Base-by-base conservation (phyloP, 2,113 vertebrate genomes). In the Pterocles gutturalis region DNA sequence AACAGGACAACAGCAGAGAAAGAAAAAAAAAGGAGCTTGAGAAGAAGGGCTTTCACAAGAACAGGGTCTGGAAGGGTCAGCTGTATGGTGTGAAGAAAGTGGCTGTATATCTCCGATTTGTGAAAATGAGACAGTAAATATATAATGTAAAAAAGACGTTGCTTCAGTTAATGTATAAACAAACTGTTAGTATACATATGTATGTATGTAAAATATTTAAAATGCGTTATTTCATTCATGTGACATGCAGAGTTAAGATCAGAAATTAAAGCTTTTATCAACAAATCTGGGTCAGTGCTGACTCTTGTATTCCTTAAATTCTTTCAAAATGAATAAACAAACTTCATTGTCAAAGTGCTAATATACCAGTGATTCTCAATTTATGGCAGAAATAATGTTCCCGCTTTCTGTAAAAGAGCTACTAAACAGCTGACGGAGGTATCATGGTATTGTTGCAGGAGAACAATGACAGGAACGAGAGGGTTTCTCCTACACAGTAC, bases 231-330 rank as follows among this genome's bases (percentile, higher is more conserved):
- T 94, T 71, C 55, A 70, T 67, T 87, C 45, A 46, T n/a, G 79
- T 2, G 31, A 73, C 28, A 57, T 17, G 36, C 43, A 73, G 17
- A 58, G 36, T 48, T 92, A 86, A 79, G 33, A 92, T 43, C 14
- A 94, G 62, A 90, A 95, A 82, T n/a, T 17, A 91, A 93, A 79
- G 33, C 24, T 69, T 87, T 69, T 81, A 78, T 38, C 83, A 96
- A 49, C 57, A 93, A 89, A 84, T 84, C 45, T 66, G 25, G 36
- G 64, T 51, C 65, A 90, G 67, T 62, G n/a, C 77, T 95, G 75
- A 60, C 28, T 61, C 84, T 66, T 7, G 2, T 41, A 46, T 54
- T 83, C 26, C 81, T 90, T 71, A 70, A 46, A 79, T 88, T 84
- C 34, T 85, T 95, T 60, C 45, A 80, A 73, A 89, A 72, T 38